Base-by-base conservation (phyloP, 2,797 vertebrate species). In the Enteromius fasciolatus region DNA sequence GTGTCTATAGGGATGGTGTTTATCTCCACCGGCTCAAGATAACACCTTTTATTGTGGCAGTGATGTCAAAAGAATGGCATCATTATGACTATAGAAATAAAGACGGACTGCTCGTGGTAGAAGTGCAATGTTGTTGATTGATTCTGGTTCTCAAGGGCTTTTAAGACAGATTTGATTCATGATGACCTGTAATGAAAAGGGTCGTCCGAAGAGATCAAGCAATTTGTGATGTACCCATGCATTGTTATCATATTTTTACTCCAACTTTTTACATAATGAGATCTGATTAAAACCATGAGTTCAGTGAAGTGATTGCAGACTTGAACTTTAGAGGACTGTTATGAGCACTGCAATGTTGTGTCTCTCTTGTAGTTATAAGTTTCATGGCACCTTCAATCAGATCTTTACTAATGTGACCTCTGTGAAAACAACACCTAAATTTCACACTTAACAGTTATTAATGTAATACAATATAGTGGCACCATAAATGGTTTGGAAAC, bases 21-120 rank as follows among this genome's bases (percentile, higher is more conserved):
- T 79, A 83, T 72, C 78, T 79, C 82, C 72, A 73, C 64, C 31
- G 28, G 48, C 80, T 70, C 41, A 33, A 54, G 73, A 76, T 81
- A 83, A 76, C 74, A 83, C 63, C 74, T 64, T 76, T 76, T 68
- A 66, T 72, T 76, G 63, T 54, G 76, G 68, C 46, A n/a, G 48
- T 64, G 33, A 70, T 68, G 82, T 80, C 81, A 66, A 44, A 54
- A 80, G 54, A 80, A 81, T 72, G 73, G 9, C 66, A 66, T 75
- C 66, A 76, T 77, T 64, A 80, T 70, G 46, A 74, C 72, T 73
- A 61, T 44, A 67, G 31, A n/a, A 78, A 80, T 76, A 72, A 54
- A 83, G 46, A 74, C 10, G 1, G 46, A 23, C 63, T 80, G 57
- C 48, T 83, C 33, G 20, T 31, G 33, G 67, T 14, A 10, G 17